These are phyloP conservation scores for Lepilemur ruficaudatus DNA, from an alignment of 2,797 vertebrate species.

Conservation along the genomic window DNA sequence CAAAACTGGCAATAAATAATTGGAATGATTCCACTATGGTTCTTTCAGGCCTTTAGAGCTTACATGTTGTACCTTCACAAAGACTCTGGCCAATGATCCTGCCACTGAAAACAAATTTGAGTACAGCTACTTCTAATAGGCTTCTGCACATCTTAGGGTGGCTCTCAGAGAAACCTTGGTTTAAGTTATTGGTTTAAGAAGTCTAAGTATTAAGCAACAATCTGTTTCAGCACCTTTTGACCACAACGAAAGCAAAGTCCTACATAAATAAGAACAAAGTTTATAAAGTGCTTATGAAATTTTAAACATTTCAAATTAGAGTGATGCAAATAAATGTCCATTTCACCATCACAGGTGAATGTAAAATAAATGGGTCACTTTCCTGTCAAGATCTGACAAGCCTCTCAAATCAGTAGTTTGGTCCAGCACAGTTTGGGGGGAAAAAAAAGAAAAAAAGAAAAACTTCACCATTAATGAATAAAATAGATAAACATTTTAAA, in stretches of 20 bases:
- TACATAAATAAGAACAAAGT: constrained; percentile 77
- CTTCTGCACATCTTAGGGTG: constrained; percentile 2
- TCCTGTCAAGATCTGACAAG: constrained; percentile 56
- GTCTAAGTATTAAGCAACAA: constrained; percentile 73
- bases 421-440: constrained; percentile 75
- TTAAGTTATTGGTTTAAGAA: constrained; percentile 42
- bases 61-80: background rate
- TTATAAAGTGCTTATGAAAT: constrained; percentile 85
- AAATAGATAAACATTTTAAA: constrained; percentile 67
- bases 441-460: background rate
- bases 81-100: background rate
- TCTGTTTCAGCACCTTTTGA: constrained; percentile 83
- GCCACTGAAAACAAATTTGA: background rate
- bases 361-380: constrained; percentile 38
- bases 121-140: background rate
- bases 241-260: constrained; percentile 79
- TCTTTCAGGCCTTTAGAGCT: background rate
- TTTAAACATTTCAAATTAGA: constrained; percentile 81
- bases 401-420: constrained; percentile 82
- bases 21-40: background rate
- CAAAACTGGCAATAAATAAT: background rate
- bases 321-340: constrained; percentile 62
- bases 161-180: constrained; percentile 63
- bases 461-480: constrained; percentile 62
- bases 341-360: constrained; percentile 38